Conservation (phyloP, 2,113 vertebrate genomes). For the Lamprotornis superbus region DNA sequence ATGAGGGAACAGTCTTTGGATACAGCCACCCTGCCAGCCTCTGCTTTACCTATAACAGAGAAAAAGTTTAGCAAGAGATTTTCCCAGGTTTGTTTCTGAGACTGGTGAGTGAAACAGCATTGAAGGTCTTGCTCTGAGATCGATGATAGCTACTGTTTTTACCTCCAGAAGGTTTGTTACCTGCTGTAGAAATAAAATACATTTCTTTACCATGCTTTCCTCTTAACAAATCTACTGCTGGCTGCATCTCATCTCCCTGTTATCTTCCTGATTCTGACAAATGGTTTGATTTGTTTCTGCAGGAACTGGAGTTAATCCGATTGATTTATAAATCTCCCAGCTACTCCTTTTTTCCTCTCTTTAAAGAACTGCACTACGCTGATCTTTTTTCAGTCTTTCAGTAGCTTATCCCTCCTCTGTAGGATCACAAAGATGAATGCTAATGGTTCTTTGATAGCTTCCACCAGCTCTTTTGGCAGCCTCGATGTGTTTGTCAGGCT, state of each 20-base stretch:
- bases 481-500: background rate
- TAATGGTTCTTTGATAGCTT: background rate
- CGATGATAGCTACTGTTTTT: background rate
- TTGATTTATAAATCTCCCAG: slow-evolving; percentile 51
- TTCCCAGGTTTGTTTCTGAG: background rate
- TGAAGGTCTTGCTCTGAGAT: slow-evolving; percentile 11
- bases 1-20: background rate
- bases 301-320: slow-evolving; percentile 7
- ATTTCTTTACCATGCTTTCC: background rate
- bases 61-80: background rate
- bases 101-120: background rate
- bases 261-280: slow-evolving; percentile 47
- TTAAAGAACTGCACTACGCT: slow-evolving; percentile 1
- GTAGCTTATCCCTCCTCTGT: background rate
- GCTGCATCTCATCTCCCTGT: slow-evolving; percentile 38
- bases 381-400: slow-evolving; percentile 3
- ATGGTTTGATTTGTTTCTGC: slow-evolving; percentile 52
- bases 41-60: background rate
- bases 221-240: background rate
- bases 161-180: slow-evolving; percentile 6
- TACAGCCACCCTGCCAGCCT: background rate
- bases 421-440: background rate
- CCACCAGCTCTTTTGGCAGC: background rate
- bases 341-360: background rate
- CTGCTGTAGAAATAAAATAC: slow-evolving; percentile 13